These are phyloP conservation scores for Sinocyclocheilus anophthalmus DNA, from an alignment of 2,113 vertebrate species.

Conservation along the genomic window DNA sequence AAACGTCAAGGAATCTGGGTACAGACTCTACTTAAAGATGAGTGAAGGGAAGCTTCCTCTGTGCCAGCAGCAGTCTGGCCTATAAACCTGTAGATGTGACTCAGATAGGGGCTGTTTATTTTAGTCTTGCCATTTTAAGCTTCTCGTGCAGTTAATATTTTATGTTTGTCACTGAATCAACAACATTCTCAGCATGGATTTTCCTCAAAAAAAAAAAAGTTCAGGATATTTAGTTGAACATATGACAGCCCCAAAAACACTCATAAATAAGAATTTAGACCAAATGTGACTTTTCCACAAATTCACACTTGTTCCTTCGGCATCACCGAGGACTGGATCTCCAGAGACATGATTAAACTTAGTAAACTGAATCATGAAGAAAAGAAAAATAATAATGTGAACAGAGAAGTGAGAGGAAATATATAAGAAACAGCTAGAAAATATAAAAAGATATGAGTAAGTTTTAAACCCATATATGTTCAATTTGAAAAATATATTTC, in stretches of 20 bases:
- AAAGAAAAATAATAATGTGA: neutral
- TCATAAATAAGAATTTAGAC: neutral
- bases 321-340: neutral
- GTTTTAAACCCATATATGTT: neutral
- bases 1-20: neutral
- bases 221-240: neutral
- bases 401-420: neutral
- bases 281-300: neutral
- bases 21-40: constrained; percentile 14
- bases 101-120: constrained; percentile 32
- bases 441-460: neutral
- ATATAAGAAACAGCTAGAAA: neutral
- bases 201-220: neutral
- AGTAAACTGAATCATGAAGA: neutral
- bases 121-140: constrained; percentile 17
- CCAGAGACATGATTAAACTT: neutral
- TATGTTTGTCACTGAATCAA: constrained; percentile 23
- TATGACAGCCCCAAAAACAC: neutral
- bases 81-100: constrained; percentile 25
- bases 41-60: constrained; percentile 25
- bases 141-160: constrained; percentile 28
- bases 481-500: neutral
- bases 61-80: constrained; percentile 31
- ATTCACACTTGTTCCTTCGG: neutral
- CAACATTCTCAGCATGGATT: constrained; percentile 1